Evolutionary conservation across 2,888 invertebrate genomes (phyloP).

Genomic region (Scaptomyza cyrtandrae): DNA sequence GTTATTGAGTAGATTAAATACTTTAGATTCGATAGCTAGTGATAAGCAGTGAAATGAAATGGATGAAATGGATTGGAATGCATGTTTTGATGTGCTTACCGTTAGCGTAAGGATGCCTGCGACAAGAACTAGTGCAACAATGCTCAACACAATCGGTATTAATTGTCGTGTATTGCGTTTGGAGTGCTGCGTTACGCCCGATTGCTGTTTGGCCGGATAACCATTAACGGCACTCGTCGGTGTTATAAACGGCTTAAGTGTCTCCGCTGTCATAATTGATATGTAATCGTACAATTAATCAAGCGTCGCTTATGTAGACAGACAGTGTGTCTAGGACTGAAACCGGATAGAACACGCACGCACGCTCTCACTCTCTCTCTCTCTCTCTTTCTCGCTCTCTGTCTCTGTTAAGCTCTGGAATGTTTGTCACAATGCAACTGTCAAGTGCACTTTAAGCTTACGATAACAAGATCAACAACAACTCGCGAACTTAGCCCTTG

Average conservation of each 20-base stretch:
- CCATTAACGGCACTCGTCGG: slow-evolving; percentile 77
- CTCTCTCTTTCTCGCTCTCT: too few relatives aligned
- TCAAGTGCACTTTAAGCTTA: slow-evolving; percentile 36
- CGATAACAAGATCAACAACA: slow-evolving; percentile 36
- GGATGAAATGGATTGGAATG: not conserved
- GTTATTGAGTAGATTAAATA: not conserved
- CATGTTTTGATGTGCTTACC: slow-evolving; percentile 66
- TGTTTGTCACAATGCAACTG: slow-evolving; percentile 26
- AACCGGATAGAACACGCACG: slow-evolving; percentile 38
- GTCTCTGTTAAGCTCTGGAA: slow-evolving; percentile 3
- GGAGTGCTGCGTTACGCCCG: slow-evolving; percentile 49
- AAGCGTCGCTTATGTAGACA: slow-evolving; percentile 14
- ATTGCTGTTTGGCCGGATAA: slow-evolving; percentile 76
- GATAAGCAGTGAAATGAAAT: too few relatives aligned
- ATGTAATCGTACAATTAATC: slow-evolving; percentile 35
- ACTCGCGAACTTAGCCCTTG: slow-evolving; percentile 51
- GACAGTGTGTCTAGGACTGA: slow-evolving; percentile 21
- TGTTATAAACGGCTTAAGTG: slow-evolving; percentile 84
- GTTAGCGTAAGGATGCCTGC: slow-evolving; percentile 75
- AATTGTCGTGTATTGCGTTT: slow-evolving; percentile 65
- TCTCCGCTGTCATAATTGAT: slow-evolving; percentile 83
- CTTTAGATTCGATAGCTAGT: too few relatives aligned
- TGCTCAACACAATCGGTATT: slow-evolving; percentile 73
- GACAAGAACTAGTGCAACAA: slow-evolving; percentile 68
- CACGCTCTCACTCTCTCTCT: not conserved